Conservation (phyloP, 2,888 invertebrate genomes). For the Mellilla xanthometata region DNA sequence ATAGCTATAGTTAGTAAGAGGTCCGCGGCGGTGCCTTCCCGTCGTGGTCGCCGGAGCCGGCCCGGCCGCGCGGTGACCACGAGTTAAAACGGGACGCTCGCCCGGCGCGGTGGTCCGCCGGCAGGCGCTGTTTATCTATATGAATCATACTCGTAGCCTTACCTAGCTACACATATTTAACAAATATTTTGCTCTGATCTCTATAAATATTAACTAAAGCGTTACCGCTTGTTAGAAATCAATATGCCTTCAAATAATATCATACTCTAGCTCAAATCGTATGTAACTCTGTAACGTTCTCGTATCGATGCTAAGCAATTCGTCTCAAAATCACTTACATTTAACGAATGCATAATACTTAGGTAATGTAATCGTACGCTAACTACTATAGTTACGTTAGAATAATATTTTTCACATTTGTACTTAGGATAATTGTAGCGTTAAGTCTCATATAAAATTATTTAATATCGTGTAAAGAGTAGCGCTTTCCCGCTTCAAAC, state of each 20-base stretch:
- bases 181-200: slow-evolving; percentile 38
- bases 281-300: slow-evolving; percentile 28
- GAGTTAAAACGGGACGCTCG: slow-evolving; percentile 35
- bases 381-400: slow-evolving; percentile 40
- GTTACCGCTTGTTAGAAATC: slow-evolving; percentile 40
- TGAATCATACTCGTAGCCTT: too few species aligned
- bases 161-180: too few species aligned
- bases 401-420: slow-evolving; percentile 61
- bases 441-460: slow-evolving; percentile 44
- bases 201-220: slow-evolving; percentile 33
- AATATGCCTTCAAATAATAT: slow-evolving; percentile 38
- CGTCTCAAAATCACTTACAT: slow-evolving; percentile 39
- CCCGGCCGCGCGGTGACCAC: slow-evolving; percentile 22
- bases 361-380: slow-evolving; percentile 45
- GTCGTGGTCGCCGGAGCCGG: slow-evolving; percentile 37
- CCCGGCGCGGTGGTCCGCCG: too few species aligned
- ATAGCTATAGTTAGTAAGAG: slow-evolving; percentile 10
- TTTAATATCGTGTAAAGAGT: slow-evolving; percentile 42
- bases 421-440: slow-evolving; percentile 60
- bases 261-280: slow-evolving; percentile 33
- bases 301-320: slow-evolving; percentile 36
- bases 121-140: too few species aligned
- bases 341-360: slow-evolving; percentile 49
- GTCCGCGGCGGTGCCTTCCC: slow-evolving; percentile 26
- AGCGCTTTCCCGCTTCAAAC: slow-evolving; percentile 57